Percentiles rank a stretch among this genome's conserved stretches.
phyloP scores from a whole-genome alignment of 1,140 invertebrate genomes.

The Philotrypesis tridentata region DNA sequence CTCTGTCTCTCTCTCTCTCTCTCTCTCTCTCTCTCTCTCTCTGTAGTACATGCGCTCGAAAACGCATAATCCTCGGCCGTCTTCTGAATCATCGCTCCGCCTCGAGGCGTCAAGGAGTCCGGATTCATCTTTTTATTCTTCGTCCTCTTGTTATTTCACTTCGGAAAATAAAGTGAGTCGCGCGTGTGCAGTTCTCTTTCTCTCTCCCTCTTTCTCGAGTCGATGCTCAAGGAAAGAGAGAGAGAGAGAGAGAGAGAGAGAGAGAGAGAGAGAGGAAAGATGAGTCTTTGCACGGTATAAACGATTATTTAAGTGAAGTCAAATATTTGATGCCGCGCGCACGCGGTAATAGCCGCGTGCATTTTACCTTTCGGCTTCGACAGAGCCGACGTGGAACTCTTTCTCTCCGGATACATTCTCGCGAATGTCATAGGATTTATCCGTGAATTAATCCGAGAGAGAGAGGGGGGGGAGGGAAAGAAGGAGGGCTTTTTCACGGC shows the following conservation, averaged over 20 bases:
- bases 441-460: too few relatives aligned
- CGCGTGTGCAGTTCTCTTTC: too few relatives aligned
- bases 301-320: constrained; percentile 9
- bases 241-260: too few relatives aligned
- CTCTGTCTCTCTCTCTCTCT: too few relatives aligned
- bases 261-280: too few relatives aligned
- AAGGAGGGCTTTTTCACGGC: neutral
- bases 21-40: too few relatives aligned
- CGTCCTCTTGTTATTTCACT: neutral
- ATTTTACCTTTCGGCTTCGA: neutral
- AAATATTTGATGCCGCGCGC: neutral
- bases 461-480: too few relatives aligned
- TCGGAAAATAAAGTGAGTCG: neutral
- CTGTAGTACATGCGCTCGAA: neutral
- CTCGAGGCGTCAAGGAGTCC: neutral
- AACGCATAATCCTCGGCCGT: neutral
- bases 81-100: constrained; percentile 3
- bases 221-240: too few relatives aligned
- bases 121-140: neutral
- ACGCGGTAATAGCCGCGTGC: neutral
- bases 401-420: too few relatives aligned
- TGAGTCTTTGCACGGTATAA: neutral
- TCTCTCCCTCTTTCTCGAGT: too few relatives aligned
- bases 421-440: too few relatives aligned
- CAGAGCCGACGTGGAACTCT: neutral